Conservation (phyloP, 2,888 invertebrate genomes). For the Timema podura region DNA sequence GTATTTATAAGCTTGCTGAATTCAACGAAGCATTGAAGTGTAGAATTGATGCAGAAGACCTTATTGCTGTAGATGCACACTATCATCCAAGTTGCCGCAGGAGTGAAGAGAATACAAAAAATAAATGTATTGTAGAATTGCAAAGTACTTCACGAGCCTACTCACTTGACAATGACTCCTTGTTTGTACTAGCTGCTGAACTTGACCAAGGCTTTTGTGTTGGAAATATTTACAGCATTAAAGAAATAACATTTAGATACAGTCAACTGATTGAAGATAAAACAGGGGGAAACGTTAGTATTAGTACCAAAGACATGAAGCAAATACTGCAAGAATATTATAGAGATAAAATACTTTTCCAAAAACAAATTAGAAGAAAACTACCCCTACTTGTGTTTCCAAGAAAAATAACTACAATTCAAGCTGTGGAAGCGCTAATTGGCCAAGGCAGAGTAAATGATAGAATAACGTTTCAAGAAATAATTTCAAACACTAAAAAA, state of each 20-base stretch:
- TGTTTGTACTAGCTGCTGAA: neutral
- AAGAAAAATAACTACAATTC: neutral
- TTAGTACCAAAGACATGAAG: neutral
- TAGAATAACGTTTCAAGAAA: neutral
- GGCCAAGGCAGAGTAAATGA: neutral
- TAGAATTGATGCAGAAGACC: neutral
- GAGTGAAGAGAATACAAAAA: neutral
- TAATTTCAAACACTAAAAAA: neutral
- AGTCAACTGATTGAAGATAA: neutral
- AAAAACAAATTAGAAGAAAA: neutral
- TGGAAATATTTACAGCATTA: slow-evolving; percentile 10
- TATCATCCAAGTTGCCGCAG: neutral
- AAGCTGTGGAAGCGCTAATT: neutral
- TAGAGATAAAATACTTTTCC: neutral
- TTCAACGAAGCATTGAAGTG: neutral
- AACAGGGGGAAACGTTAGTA: slow-evolving; percentile 4
- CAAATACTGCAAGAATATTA: neutral
- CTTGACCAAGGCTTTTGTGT: slow-evolving; percentile 4
- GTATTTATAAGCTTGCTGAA: slow-evolving; percentile 6
- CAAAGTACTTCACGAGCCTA: neutral
- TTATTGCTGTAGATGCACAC: slow-evolving; percentile 1
- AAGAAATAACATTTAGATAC: neutral
- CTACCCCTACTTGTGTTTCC: neutral
- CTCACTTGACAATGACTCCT: neutral
- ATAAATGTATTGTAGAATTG: neutral